Percentiles rank a stretch among this genome's conserved stretches.
Conservation (phyloP, 2,113 vertebrate genomes). For the Grammomys surdaster region DNA sequence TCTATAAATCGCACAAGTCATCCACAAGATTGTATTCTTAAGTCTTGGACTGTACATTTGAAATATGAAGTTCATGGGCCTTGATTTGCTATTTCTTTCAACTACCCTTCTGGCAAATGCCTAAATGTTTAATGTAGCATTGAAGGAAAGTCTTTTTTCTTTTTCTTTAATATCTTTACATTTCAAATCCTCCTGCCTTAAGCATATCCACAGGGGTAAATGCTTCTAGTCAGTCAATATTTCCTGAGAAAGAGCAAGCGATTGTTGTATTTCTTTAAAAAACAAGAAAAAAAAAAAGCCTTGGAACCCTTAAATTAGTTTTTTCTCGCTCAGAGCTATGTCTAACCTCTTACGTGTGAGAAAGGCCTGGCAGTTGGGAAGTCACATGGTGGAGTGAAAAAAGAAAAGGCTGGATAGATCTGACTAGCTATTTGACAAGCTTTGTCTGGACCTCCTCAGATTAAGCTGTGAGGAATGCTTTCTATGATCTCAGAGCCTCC, state of each 20-base stretch:
- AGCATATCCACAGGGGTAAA: slow-evolving; percentile 56
- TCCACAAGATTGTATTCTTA: slow-evolving; percentile 33
- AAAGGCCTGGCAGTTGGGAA: neutral
- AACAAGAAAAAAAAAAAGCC: neutral
- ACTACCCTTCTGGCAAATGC: slow-evolving; percentile 78
- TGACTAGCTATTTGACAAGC: neutral
- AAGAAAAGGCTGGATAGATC: neutral
- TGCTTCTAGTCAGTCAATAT: slow-evolving; percentile 63
- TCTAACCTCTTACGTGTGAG: neutral
- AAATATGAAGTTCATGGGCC: slow-evolving; percentile 39
- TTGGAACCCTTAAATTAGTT: neutral
- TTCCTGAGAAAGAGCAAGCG: slow-evolving; percentile 61
- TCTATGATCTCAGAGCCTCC: neutral
- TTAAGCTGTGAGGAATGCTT: neutral
- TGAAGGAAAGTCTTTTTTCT: slow-evolving; percentile 77
- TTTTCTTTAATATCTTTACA: slow-evolving; percentile 79
- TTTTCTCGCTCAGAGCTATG: neutral
- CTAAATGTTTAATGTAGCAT: slow-evolving; percentile 72
- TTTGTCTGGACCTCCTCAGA: neutral
- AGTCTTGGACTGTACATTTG: slow-evolving; percentile 65
- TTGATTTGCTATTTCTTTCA: slow-evolving; percentile 71
- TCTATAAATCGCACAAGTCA: slow-evolving; percentile 63
- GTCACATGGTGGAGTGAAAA: neutral
- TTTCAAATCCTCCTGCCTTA: slow-evolving; percentile 77
- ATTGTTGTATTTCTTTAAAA: slow-evolving; percentile 42